phyloP scores from a whole-genome alignment of 2,888 invertebrate genomes.

The Megalurothrips usitatus region DNA sequence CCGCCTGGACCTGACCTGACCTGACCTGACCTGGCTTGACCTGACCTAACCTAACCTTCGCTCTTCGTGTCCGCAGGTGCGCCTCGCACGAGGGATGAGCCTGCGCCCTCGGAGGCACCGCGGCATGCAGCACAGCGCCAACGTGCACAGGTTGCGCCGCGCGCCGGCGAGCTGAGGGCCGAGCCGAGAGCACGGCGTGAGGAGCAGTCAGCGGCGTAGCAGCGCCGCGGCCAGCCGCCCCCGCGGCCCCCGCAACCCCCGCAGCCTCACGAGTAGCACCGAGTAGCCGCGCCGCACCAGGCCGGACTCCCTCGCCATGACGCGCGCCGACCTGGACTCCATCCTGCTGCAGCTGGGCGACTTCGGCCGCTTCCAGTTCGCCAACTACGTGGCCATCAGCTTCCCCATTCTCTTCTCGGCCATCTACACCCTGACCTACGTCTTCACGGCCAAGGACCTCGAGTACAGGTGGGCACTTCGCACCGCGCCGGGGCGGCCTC shows the following conservation, averaged over 20 bases:
- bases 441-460: slow-evolving; percentile 65
- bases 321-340: slow-evolving; percentile 29
- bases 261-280: not conserved
- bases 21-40: too few relatives aligned
- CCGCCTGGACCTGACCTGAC: too few relatives aligned
- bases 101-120: not conserved
- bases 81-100: not conserved
- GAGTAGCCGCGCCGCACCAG: not conserved
- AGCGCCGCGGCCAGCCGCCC: too few relatives aligned
- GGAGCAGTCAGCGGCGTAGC: not conserved
- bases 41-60: too few relatives aligned
- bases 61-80: not conserved
- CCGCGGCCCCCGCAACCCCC: not conserved
- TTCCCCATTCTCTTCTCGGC: slow-evolving; percentile 62
- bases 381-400: slow-evolving; percentile 56
- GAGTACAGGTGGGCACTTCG: slow-evolving; percentile 60
- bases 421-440: slow-evolving; percentile 61
- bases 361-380: slow-evolving; percentile 54
- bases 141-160: too few relatives aligned
- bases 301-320: not conserved
- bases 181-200: not conserved
- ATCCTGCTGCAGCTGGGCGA: slow-evolving; percentile 41
- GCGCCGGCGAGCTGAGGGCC: not conserved
- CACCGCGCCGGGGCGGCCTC: not conserved
- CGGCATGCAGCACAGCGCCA: not conserved